Conservation (phyloP, 2,888 invertebrate species). For the Macrosoma leucophasiata region DNA sequence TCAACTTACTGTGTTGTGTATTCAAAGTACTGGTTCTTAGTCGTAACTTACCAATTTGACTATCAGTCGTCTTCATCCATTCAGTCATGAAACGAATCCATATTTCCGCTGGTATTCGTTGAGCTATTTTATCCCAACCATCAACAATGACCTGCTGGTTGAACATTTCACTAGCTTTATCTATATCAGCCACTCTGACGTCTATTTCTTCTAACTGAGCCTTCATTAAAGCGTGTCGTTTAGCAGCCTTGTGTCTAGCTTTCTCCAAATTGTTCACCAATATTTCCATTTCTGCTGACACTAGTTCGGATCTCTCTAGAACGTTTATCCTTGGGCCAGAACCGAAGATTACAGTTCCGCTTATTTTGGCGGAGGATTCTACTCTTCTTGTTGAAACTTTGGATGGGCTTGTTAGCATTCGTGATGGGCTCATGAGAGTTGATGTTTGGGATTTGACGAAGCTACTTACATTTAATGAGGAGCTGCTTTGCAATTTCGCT, state of each 20-base stretch:
- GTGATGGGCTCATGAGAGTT: constrained; percentile 40
- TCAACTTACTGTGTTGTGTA: constrained; percentile 69
- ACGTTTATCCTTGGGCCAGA: constrained; percentile 64
- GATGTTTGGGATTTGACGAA: constrained; percentile 48
- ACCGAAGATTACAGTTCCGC: constrained; percentile 48
- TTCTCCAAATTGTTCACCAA: constrained; percentile 43
- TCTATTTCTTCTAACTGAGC: constrained; percentile 75
- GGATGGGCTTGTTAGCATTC: constrained; percentile 35
- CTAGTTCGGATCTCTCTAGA: constrained; percentile 67
- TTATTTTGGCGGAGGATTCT: constrained; percentile 51
- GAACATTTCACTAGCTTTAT: constrained; percentile 63
- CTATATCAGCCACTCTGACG: constrained; percentile 63
- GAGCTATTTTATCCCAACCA: constrained; percentile 75
- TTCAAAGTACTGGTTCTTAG: constrained; percentile 74
- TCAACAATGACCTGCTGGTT: constrained; percentile 67
- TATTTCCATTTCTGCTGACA: constrained; percentile 65
- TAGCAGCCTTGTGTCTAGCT: constrained; percentile 43
- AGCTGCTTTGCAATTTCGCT: constrained; percentile 39
- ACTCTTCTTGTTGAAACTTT: constrained; percentile 44
- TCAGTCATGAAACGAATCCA: constrained; percentile 77
- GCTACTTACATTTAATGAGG: constrained; percentile 40
- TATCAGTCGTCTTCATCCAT: constrained; percentile 73
- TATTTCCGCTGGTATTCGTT: constrained; percentile 78
- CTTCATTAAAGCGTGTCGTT: constrained; percentile 53
- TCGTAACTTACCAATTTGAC: constrained; percentile 75